Conservation (phyloP, 2,888 invertebrate genomes). For the Drosophila tanythrix region DNA sequence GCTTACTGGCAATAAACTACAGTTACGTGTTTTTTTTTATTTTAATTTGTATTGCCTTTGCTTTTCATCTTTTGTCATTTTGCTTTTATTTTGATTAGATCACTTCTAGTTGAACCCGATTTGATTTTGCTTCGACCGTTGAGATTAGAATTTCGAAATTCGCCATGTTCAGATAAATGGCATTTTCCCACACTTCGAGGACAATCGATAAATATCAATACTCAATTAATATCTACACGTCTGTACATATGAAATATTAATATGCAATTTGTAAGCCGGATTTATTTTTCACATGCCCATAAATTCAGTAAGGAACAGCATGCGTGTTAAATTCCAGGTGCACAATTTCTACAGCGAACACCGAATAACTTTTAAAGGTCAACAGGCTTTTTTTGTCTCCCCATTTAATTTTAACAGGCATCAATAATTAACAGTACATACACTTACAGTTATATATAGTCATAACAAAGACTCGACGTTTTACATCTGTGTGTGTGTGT, state of each 20-base stretch:
- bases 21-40: not conserved
- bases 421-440: not conserved
- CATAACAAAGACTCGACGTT: not conserved
- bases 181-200: not conserved
- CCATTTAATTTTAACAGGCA: not conserved
- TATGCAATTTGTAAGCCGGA: not conserved
- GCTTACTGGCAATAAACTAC: not conserved
- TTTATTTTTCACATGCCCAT: not conserved
- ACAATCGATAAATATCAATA: constrained; percentile 1
- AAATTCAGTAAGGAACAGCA: not conserved
- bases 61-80: not conserved
- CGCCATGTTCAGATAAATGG: not conserved
- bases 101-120: not conserved
- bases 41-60: not conserved
- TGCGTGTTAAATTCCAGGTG: not conserved
- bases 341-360: not conserved
- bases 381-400: not conserved
- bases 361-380: not conserved
- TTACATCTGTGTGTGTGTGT: not conserved
- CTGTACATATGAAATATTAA: not conserved
- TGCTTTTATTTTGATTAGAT: too few species aligned
- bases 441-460: not conserved
- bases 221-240: not conserved
- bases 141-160: not conserved
- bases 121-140: not conserved